phyloP scores from a whole-genome alignment of 2,888 invertebrate species.

The Halictus ligatus region DNA sequence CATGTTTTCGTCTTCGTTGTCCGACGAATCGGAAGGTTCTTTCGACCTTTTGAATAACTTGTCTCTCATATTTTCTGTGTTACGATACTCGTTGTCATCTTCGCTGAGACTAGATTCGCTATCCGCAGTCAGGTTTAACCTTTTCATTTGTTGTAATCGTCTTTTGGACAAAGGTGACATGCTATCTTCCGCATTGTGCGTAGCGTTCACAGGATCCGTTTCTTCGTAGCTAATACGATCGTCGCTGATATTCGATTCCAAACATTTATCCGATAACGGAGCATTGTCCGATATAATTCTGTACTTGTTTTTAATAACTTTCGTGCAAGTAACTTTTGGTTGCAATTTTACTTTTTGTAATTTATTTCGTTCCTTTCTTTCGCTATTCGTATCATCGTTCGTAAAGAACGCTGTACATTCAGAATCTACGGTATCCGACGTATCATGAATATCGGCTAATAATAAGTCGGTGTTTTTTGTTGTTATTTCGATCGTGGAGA shows the following conservation, averaged over 20 bases:
- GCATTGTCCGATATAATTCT: conserved; percentile 54
- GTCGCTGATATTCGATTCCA: not conserved
- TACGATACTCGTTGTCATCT: conserved; percentile 18
- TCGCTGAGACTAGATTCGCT: conserved; percentile 52
- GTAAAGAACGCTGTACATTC: not conserved
- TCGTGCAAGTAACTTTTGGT: conserved; percentile 63
- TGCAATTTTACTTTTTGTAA: conserved; percentile 23
- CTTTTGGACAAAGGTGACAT: conserved; percentile 33
- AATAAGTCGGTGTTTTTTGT: not conserved
- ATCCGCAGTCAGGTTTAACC: conserved; percentile 56
- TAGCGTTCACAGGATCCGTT: not conserved
- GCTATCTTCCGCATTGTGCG: conserved; percentile 11
- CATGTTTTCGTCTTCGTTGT: not conserved
- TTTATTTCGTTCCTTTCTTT: not conserved
- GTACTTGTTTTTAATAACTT: conserved; percentile 65
- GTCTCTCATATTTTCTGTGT: conserved; percentile 28
- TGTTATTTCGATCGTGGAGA: not conserved
- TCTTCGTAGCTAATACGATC: not conserved
- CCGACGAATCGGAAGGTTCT: not conserved
- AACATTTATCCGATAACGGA: not conserved
- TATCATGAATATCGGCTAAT: not conserved
- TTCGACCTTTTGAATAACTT: conserved; percentile 17
- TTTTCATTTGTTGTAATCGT: conserved; percentile 56
- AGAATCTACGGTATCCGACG: not conserved
- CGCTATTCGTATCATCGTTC: not conserved